Evolutionary conservation across 2,113 vertebrate species (phyloP).

Genomic region (Xyliphius kryptos): DNA sequence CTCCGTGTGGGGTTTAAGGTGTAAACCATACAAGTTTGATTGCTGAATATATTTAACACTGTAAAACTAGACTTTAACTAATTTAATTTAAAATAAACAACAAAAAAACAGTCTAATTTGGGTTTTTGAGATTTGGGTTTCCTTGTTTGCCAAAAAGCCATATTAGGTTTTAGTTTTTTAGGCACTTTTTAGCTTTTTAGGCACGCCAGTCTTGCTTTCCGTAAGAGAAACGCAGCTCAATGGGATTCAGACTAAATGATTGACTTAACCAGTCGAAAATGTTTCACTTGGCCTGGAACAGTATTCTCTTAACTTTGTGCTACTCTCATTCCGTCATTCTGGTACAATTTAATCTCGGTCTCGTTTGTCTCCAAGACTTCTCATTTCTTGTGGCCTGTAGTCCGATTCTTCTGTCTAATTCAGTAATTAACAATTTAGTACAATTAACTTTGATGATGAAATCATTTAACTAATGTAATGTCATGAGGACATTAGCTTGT

Average conservation of each 20-base stretch:
- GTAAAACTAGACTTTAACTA: too few relatives aligned
- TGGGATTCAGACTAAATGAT: conserved; percentile 9
- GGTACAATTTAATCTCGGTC: conserved; percentile 3
- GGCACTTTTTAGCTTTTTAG: background rate
- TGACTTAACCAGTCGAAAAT: conserved; percentile 1
- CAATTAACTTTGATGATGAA: too few relatives aligned
- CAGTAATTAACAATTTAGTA: too few relatives aligned
- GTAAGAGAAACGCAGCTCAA: conserved; percentile 11
- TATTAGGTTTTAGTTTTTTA: background rate
- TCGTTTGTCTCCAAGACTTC: background rate
- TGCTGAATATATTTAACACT: too few relatives aligned
- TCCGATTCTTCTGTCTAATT: background rate
- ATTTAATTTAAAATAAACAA: too few relatives aligned
- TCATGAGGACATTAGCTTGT: too few relatives aligned
- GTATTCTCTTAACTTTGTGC: conserved; percentile 6
- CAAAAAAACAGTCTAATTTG: too few relatives aligned
- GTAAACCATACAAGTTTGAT: too few relatives aligned
- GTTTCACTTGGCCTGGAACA: conserved; percentile 4
- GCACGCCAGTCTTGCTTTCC: conserved; percentile 8
- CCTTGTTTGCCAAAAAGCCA: too few relatives aligned
- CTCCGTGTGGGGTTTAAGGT: too few relatives aligned
- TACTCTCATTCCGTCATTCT: conserved; percentile 1
- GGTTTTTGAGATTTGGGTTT: too few relatives aligned
- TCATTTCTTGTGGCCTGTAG: background rate
- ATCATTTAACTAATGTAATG: too few relatives aligned